A percentile compares a stretch with the other conserved stretches of the same genome.
Evolutionary conservation across 2,113 vertebrate genomes (phyloP).

Genomic region (Mesembrinibis cayennensis): DNA sequence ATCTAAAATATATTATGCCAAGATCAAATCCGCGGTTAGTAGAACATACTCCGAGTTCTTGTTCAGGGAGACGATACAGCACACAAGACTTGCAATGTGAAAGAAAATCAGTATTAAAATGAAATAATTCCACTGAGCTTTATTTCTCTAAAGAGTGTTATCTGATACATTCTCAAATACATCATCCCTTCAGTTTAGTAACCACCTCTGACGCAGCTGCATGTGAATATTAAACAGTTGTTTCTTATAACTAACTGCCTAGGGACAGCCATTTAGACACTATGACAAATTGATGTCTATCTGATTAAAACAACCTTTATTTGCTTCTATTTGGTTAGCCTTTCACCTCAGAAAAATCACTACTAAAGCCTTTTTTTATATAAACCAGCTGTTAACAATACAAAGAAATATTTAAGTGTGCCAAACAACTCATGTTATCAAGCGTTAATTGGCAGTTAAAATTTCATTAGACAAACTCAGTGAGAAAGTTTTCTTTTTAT

Average conservation of each 20-base stretch:
- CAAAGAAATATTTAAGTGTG: not conserved
- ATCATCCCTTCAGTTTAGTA: not conserved
- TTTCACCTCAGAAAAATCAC: slow-evolving; percentile 36
- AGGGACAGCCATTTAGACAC: not conserved
- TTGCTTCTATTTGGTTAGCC: not conserved
- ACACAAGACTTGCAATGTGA: not conserved
- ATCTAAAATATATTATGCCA: not conserved
- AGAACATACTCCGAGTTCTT: not conserved
- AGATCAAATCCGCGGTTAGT: not conserved
- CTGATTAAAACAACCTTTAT: not conserved
- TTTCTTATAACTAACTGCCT: not conserved
- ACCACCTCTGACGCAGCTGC: not conserved
- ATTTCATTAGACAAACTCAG: not conserved
- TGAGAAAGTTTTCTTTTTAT: not conserved
- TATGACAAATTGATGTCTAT: not conserved
- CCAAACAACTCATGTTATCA: slow-evolving; percentile 12
- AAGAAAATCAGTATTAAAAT: not conserved
- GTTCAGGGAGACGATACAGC: not conserved
- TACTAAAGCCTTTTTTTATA: not conserved
- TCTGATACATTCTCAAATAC: not conserved
- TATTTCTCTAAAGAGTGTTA: not conserved
- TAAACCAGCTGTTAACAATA: not conserved
- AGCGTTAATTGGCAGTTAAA: not conserved
- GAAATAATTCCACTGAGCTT: not conserved
- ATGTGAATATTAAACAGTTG: not conserved